Base-by-base conservation (phyloP, 2,888 invertebrate genomes). In the Aricia artaxerxes region DNA sequence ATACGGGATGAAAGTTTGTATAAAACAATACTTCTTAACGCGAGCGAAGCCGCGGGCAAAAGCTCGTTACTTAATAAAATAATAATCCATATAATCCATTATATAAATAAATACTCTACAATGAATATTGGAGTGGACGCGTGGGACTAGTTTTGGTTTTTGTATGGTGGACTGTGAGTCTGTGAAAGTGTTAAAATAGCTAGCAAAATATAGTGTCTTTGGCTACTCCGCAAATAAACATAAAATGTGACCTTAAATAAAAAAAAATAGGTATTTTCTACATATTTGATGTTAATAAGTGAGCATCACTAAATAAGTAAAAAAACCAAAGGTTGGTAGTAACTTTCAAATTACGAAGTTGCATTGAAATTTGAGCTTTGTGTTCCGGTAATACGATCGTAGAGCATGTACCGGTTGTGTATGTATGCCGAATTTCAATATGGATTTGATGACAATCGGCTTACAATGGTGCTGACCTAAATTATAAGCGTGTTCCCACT, bases 361-460 rank as follows among this genome's bases (percentile, higher is more conserved):
- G 61, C 78, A 80, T 60, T 80, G 79, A 82, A 82, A 61, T 82
- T 80, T 82, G 81, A 81, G 82, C 82, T 82, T 80, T 83, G 81
- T 77, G 78, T 38, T 79, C 35, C 72, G 9, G 78, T 73, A 61
- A 80, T 81, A 82, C 31, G 76, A 69, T 78, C 53, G 49, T 38
- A 13, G 24, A 11, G 4, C 1, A 44, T 44, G 16, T 16, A 44
- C 44, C 79, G 75, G 78, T 49, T 11, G 49, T 72, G 79, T 82
- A 84, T 83, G 81, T 82, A 83, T 84, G 85, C 83, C 84, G 83
- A 81, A 82, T 82, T 84, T 83, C 81, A 81, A 83, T 84, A 83
- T 82, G 79, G 82, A 82, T 83, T 83, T 82, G 81, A 84, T 83
- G 84, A 83, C 85, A 85, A 85, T 86, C 84, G 83, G 83, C 82